Conservation (phyloP, 2,113 vertebrate genomes). For the Butorides virescens region DNA sequence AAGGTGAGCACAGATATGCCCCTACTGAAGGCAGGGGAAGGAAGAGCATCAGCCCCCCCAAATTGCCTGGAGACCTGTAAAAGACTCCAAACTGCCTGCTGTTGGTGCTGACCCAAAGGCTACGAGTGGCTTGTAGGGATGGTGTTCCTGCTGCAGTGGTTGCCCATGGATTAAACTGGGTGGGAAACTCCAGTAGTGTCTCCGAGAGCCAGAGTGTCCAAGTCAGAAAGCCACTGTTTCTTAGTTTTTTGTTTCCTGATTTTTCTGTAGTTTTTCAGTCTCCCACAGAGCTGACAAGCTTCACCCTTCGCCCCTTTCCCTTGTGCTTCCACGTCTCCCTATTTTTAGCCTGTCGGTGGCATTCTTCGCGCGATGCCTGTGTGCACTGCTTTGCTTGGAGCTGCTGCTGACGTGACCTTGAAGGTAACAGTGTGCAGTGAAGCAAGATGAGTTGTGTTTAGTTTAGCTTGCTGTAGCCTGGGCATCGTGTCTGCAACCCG, state of each 20-base stretch:
- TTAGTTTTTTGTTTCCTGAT: neutral
- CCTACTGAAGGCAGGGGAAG: neutral
- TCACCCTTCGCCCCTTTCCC: neutral
- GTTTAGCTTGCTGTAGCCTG: neutral
- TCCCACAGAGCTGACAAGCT: neutral
- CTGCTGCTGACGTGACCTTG: neutral
- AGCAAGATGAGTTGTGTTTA: neutral
- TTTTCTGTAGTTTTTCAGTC: neutral
- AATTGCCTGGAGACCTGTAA: neutral
- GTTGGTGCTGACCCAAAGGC: neutral
- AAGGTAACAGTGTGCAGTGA: neutral
- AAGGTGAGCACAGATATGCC: neutral
- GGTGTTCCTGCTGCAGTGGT: neutral
- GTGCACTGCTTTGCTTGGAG: neutral
- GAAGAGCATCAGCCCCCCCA: neutral
- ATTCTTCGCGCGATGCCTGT: neutral
- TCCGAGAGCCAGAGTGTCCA: neutral
- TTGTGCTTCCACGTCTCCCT: neutral
- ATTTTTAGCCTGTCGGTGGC: constrained; percentile 12
- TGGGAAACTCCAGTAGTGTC: neutral
- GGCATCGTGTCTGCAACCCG: fast-evolving
- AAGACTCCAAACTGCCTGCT: neutral
- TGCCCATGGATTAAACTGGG: neutral
- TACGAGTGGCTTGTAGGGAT: neutral
- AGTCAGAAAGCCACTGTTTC: neutral